Conservation (phyloP, 2,113 vertebrate species). For the Gobius niger region DNA sequence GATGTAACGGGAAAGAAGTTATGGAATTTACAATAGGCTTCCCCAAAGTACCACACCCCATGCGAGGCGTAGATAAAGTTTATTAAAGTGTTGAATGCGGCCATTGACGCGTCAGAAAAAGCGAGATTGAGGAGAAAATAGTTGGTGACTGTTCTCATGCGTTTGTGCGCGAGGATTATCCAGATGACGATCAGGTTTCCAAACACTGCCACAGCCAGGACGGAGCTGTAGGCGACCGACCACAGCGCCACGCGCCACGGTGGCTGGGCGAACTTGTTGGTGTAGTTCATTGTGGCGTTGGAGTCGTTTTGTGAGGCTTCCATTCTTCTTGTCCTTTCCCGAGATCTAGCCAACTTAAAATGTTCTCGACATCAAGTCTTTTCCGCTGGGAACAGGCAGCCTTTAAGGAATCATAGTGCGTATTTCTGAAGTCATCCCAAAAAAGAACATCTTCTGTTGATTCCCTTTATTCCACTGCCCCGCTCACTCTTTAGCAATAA, state of each 20-base stretch:
- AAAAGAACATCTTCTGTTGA: background rate
- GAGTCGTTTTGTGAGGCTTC: conserved; percentile 66
- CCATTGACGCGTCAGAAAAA: conserved; percentile 94
- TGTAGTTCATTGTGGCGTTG: conserved; percentile 76
- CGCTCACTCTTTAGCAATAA: background rate
- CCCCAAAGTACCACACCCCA: conserved; percentile 96
- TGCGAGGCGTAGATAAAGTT: conserved; percentile 94
- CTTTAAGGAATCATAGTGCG: conserved; percentile 35
- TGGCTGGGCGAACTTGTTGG: conserved; percentile 91
- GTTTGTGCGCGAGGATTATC: conserved; percentile 96
- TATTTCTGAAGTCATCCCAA: conserved; percentile 4
- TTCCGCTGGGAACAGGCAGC: background rate
- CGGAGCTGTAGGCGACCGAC: conserved; percentile 89
- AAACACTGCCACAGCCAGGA: conserved; percentile 90
- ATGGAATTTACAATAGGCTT: conserved; percentile 95
- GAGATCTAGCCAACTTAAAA: background rate
- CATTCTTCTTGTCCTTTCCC: conserved; percentile 56
- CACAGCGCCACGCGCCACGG: conserved; percentile 93
- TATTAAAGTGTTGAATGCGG: conserved; percentile 92
- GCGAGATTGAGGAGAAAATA: conserved; percentile 94
- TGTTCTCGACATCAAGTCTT: background rate
- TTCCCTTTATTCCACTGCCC: background rate
- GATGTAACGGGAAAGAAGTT: conserved; percentile 98
- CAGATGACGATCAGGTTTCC: conserved; percentile 95
- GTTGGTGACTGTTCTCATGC: conserved; percentile 96